Base-by-base conservation (phyloP, 2,797 vertebrate species). In the Antennarius maculatus region DNA sequence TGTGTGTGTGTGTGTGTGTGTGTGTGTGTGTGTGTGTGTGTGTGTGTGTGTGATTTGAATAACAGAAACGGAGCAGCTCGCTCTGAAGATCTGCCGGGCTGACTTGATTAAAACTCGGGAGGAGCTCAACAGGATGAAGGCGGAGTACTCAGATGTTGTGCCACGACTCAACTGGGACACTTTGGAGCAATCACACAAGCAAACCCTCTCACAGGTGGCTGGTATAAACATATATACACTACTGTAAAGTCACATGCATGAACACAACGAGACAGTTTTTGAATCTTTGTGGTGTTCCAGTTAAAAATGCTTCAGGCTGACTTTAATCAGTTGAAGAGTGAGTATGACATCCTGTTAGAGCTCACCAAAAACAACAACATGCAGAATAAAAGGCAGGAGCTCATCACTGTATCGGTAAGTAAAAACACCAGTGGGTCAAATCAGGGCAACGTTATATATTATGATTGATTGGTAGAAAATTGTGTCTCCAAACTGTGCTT, bases 71-170 rank as follows among this genome's bases (percentile, higher is more conserved):
- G 45, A 46, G 10, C 88, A 91, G 17, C 62, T 95, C n/a, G 92
- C 94, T 47, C 82, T 96, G 15, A 93, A 91, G 61, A 85, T 93
- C 54, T 90, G 94, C 39, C 92, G 82, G 54, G 86, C 86, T 78
- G 95, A 96, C 82, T 90, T 96, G 85, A 92, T 91, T 17, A 91
- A 80, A 78, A 85, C 86, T 3, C 94, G 95, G 83, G 82, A 91
- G 82, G 92, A 95, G 64, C 90, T 96, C 52, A 94, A 86, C 61
- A 85, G 72, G 17, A 77, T 95, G 67, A 93, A 87, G 61, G 93
- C 94, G 6, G 92, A 95, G 53, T 94, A 93, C 28, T 90, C 89
- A 71, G 94, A 95, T 1, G 93, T 94, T 0, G 94, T 96, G n/a
- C 93, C 94, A 28, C 92, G 89, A 66, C 90, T 85, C 60, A 85